These are phyloP conservation scores for Linurgus olivaceus DNA, from an alignment of 2,797 vertebrate species.

Conservation along the genomic window DNA sequence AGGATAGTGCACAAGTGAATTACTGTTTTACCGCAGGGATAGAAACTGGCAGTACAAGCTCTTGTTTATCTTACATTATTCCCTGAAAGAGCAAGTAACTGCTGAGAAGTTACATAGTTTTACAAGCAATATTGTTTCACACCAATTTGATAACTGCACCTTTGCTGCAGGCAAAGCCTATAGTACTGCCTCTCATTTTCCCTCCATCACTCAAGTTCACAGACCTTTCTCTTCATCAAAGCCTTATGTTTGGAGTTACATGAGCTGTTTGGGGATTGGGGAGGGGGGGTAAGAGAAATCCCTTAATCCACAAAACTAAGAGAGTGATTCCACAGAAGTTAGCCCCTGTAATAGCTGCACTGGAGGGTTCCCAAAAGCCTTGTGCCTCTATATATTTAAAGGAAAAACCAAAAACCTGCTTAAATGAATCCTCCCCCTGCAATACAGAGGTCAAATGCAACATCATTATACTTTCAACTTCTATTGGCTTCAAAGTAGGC, in stretches of 20 bases:
- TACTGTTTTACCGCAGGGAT: not conserved
- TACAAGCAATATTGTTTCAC: not conserved
- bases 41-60: not conserved
- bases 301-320: not conserved
- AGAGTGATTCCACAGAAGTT: not conserved
- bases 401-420: not conserved
- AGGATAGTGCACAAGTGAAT: not conserved
- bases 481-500: fast-evolving
- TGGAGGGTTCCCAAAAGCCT: not conserved
- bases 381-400: not conserved
- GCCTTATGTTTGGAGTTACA: not conserved
- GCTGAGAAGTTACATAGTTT: not conserved
- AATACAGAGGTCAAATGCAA: not conserved
- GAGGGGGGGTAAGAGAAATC: not conserved
- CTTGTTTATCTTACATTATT: not conserved
- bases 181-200: not conserved
- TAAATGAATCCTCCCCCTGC: not conserved
- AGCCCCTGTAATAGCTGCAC: not conserved
- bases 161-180: not conserved
- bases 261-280: not conserved
- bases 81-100: not conserved
- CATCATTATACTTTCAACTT: not conserved
- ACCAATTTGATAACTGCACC: not conserved
- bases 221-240: not conserved
- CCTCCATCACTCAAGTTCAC: not conserved